Evolutionary conservation across 1,140 invertebrate genomes (phyloP), one percentile per base, ranked within the genome.

Genomic region (Plutomurus gul): DNA sequence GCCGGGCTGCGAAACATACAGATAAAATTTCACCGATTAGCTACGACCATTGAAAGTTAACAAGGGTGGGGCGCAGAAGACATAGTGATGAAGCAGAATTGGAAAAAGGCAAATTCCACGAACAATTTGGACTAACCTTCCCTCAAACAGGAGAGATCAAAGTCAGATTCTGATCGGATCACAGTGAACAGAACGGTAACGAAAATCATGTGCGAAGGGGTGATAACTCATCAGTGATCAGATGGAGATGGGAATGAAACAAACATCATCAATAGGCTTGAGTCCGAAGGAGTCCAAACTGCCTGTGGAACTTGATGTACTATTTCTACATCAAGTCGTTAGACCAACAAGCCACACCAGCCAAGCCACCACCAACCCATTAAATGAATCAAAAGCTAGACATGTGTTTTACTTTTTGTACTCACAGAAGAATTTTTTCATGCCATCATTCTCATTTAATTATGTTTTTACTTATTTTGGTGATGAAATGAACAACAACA

Each of bases 101-200:
- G 40, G 33, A 37, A 72, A 78, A 56, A 51, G 40, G 70, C 39
- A 78, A 49, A 77, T 78, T 78, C 75, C 77, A 81, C 71, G 73
- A 83, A 78, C 81, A 82, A 82, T 83, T 81, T 82, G 81, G 82
- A 82, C 81, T 83, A 82, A 82, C 81, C 81, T 83, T 83, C 82
- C 49, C 80, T 79, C 73, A 75, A 79, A 75, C 37, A 70, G 43
- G 77, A 74, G 49, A 74, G 36, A 79, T 78, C 76, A 77, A 65
- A 65, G 56, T 65, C 56, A 65, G 56, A 65, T 65, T 39, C 40
- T 76, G 49, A 60, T 49, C 40, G 36, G 60, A 81, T 78, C 27
- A 78, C 71, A 80, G 39, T 74, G 37, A 73, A 73, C 56, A 60
- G 36, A 60, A 46, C 39, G 43, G 56, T 43, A 74, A 74, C 72